Evolutionary conservation across 2,797 vertebrate genomes (phyloP).

Genomic region (Diceros bicornis): DNA sequence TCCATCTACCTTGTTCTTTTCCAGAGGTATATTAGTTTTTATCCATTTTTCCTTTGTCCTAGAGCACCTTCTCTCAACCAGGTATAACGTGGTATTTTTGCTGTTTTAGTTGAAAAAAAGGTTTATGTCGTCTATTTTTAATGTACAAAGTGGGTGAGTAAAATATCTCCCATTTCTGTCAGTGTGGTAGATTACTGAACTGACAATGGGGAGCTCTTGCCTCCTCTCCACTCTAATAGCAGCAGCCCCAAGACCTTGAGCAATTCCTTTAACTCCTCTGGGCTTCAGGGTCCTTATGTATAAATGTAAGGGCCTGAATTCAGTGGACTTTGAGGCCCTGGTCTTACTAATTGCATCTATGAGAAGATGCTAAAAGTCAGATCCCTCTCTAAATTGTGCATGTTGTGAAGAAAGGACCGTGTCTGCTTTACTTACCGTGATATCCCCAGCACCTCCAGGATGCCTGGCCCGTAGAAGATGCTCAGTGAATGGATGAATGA

Average conservation of each 20-base stretch:
- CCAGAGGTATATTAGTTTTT: background rate
- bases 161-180: background rate
- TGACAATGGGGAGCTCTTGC: background rate
- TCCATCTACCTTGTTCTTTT: background rate
- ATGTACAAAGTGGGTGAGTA: background rate
- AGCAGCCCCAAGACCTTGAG: background rate
- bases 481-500: background rate
- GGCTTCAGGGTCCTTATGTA: background rate
- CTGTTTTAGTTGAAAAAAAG: conserved; percentile 20
- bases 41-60: conserved; percentile 6
- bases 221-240: background rate
- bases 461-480: background rate
- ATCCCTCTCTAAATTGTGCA: background rate
- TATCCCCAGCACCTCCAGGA: background rate
- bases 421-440: background rate
- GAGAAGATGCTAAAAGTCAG: conserved; percentile 28
- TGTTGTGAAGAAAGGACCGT: background rate
- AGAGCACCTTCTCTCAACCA: background rate
- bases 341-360: background rate
- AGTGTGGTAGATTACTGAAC: background rate
- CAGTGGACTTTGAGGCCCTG: background rate
- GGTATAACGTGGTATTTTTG: conserved; percentile 38
- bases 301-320: background rate
- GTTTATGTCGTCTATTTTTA: conserved; percentile 35
- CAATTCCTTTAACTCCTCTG: background rate